Evolutionary conservation across 2,797 vertebrate species (phyloP), one percentile per base, ranked within the genome.

Genomic region (Trachurus trachurus): DNA sequence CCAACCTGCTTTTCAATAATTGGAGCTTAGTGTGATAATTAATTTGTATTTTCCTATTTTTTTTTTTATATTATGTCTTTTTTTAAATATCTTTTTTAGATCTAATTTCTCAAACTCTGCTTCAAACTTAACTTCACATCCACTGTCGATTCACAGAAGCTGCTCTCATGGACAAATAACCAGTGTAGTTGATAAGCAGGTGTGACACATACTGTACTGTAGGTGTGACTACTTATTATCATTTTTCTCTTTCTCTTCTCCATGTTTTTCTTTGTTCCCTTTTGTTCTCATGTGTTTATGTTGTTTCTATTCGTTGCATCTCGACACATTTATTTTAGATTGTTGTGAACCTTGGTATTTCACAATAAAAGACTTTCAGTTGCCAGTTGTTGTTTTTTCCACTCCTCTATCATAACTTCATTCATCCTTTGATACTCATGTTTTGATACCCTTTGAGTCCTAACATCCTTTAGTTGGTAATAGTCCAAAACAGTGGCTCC

Each of bases 121-220:
- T 26, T 26, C 26, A 3, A 26, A 26, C 26, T 26, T 3, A 26
- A 26, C 26, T 26, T 26, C 26, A n/a, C n/a, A n/a, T n/a, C n/a
- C n/a, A 65, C 70, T 68, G 58, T 64, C n/a, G 16, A 78, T 92
- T 83, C 87, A 84, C 78, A 86, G 66, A 88, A 26, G 45, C 59
- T 78, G 72, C 82, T 87, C 70, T 87, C 78, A 87, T 58, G 64
- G 69, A 88, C 64, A 80, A 81, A 90, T 89, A 81, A 91, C 81
- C 80, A 52, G 44, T 84, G 79, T 89, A 87, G 91, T 78, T 89
- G 88, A 93, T 86, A 58, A 80, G 85, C 85, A 88, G 83, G 86
- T 92, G 89, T 58, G 74, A 87, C 83, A 85, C 29, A 39, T 39
- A n/a, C n/a, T n/a, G n/a, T n/a, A n/a, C n/a, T n/a, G n/a, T n/a